Conservation (phyloP, 2,113 vertebrate species). For the Trichechus manatus region DNA sequence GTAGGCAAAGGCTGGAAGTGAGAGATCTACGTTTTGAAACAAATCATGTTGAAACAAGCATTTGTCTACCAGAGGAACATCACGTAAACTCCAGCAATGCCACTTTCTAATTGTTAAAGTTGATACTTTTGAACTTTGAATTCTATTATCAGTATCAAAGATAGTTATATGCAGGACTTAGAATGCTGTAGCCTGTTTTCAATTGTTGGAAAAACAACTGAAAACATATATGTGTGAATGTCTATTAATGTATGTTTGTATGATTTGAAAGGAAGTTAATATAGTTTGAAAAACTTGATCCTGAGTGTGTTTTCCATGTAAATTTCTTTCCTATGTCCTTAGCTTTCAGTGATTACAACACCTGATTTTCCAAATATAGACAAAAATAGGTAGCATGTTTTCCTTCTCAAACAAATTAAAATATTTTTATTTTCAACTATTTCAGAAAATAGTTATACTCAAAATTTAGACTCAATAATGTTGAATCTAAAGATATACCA, state of each 20-base stretch:
- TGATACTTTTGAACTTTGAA: conserved; percentile 21
- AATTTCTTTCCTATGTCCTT: not conserved
- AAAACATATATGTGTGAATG: not conserved
- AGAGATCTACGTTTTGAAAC: conserved; percentile 10
- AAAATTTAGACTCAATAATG: not conserved
- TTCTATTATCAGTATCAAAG: conserved; percentile 33
- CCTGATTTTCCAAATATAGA: not conserved
- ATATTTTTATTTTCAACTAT: conserved; percentile 44
- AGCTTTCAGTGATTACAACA: not conserved
- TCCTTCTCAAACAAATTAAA: not conserved
- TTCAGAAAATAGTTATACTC: conserved; percentile 18
- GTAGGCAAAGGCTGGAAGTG: not conserved
- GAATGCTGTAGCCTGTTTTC: not conserved
- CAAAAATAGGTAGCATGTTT: not conserved
- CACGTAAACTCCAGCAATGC: not conserved
- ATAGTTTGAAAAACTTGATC: conserved; percentile 14
- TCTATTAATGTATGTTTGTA: not conserved
- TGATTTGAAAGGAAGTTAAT: conserved; percentile 29
- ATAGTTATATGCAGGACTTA: not conserved
- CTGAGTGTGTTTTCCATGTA: not conserved
- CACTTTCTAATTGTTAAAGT: conserved; percentile 14
- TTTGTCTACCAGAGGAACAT: conserved; percentile 7
- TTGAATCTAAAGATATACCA: conserved; percentile 10
- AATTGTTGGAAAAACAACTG: not conserved
- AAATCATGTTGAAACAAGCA: not conserved